Base-by-base conservation (phyloP, 1,140 invertebrate genomes). In the Hypothenemus hampei region DNA sequence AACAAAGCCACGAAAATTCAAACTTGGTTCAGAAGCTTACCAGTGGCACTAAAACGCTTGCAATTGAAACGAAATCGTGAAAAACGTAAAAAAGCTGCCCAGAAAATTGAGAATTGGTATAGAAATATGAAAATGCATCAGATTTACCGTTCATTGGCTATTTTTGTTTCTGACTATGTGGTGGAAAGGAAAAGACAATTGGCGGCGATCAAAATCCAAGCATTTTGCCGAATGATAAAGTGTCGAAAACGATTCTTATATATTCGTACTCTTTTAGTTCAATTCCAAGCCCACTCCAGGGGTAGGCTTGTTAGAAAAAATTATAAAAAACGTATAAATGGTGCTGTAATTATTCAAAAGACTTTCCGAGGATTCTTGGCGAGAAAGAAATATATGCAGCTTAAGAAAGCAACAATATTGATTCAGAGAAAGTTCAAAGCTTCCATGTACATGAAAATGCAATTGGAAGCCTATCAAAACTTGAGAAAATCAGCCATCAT, bases 1-100 rank as follows among this genome's bases (percentile, higher is more conserved):
- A 82, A 79, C 55, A 81, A 84, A 10, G 82, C 84, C 0, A 76
- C 70, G 26, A 71, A 72, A 1, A 77, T 89, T 13, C 81, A 87
- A 55, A 78, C 72, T 5, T 85, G 82, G 78, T 89, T 85, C 83
- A 74, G 77, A 56, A 77, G 79, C 31, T 61, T 75, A 1, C 50
- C 56, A 13, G 73, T 79, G 0, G 39, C 74, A 15, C 65, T 77
- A 5, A 70, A 73, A 31, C 59, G 74, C 20, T 62, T 66, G 45
- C 70, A 77, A 22, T 70, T 76, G 18, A 62, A 75, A 26, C 74
- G 65, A 58, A 57, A 72, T 41, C 63, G 63, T 5, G 47, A 61
- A 46, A 68, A 60, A 31, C 64, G 43, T 44, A 72, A 77, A 40
- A 61, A 64, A 7, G 76, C 79, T 3, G 78, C 78, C 1, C 75